Evolutionary conservation across 2,113 vertebrate genomes (phyloP).

Genomic region (Podilymbus podiceps): DNA sequence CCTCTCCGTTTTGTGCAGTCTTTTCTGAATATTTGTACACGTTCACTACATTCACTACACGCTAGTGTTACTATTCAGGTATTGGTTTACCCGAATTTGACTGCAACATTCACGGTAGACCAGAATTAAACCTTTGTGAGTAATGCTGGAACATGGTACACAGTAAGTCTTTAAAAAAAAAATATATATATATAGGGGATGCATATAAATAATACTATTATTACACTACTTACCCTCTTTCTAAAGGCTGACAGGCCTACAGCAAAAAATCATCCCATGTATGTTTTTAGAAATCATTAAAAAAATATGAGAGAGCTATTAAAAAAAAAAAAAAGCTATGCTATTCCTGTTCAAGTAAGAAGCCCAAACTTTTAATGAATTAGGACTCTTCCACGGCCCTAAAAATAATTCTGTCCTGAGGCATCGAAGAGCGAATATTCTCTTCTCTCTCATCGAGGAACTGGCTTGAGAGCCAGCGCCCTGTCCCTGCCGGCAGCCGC

Average conservation of each 20-base stretch:
- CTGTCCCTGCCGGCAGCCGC: neutral
- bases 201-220: neutral
- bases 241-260: neutral
- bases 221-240: neutral
- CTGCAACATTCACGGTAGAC: neutral
- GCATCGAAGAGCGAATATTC: no score
- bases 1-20: neutral
- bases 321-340: neutral
- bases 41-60: neutral
- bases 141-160: neutral
- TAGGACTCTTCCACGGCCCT: neutral
- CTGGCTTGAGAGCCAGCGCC: no score
- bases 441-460: no score
- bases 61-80: neutral
- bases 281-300: neutral
- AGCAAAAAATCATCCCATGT: neutral
- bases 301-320: neutral
- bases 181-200: neutral
- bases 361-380: neutral
- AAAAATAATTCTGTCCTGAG: no score
- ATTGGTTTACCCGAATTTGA: neutral
- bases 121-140: neutral
- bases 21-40: neutral
- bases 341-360: neutral
- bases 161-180: neutral